Evolutionary conservation across 2,888 invertebrate genomes (phyloP).

Genomic region (Noctua pronuba): DNA sequence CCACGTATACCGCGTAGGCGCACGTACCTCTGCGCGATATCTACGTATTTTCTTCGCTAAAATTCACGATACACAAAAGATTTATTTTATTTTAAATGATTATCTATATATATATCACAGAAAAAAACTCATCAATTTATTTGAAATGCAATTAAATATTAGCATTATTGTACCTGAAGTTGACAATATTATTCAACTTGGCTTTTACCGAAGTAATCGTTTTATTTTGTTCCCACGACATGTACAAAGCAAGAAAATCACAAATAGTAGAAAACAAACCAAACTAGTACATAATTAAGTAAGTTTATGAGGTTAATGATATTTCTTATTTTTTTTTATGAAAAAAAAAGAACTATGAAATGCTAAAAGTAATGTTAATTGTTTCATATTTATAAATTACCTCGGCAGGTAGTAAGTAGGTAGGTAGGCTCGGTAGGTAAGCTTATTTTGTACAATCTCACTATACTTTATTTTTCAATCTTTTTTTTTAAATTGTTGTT

Average conservation of each 20-base stretch:
- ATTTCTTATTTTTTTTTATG: neutral
- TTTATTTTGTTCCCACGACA: conserved; percentile 3
- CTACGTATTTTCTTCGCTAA: neutral
- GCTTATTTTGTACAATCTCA: too few relatives aligned
- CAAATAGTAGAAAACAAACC: neutral
- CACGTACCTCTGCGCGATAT: neutral
- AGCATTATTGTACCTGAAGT: neutral
- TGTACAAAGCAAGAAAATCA: neutral
- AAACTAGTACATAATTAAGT: neutral
- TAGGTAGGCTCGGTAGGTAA: too few relatives aligned
- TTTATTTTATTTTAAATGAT: neutral
- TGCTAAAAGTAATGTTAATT: too few relatives aligned
- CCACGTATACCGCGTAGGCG: neutral
- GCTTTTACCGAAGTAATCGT: neutral
- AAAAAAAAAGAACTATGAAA: neutral
- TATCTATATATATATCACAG: too few relatives aligned
- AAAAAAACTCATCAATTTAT: neutral
- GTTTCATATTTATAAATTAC: too few relatives aligned
- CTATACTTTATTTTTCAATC: too few relatives aligned
- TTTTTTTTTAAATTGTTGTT: neutral
- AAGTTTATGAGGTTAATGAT: neutral
- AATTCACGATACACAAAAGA: neutral
- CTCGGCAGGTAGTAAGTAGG: too few relatives aligned
- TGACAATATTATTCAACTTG: conserved; percentile 7
- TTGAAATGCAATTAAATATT: neutral